Conservation (phyloP, 2,888 invertebrate genomes). For the Corbicula japonica region DNA sequence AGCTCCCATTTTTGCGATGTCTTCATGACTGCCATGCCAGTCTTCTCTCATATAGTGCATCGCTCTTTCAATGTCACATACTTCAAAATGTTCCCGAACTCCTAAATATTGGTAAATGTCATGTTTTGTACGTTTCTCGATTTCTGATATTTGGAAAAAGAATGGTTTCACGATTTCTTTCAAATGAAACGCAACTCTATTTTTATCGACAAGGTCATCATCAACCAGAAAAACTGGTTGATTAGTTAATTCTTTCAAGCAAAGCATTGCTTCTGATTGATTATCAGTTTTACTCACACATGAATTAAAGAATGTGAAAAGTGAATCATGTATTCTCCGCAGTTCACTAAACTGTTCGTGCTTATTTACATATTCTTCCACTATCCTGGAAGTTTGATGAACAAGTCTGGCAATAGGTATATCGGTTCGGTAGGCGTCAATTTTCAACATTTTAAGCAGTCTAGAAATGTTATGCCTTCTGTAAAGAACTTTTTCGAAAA, state of each 20-base stretch:
- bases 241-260: too few relatives aligned
- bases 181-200: constrained; percentile 34
- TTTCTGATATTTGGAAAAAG: constrained; percentile 32
- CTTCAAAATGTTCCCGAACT: constrained; percentile 36
- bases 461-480: neutral
- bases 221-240: constrained; percentile 35
- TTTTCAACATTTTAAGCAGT: neutral
- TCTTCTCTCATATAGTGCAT: constrained; percentile 14
- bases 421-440: too few relatives aligned
- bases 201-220: constrained; percentile 5
- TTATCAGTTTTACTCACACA: too few relatives aligned
- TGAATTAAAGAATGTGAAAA: too few relatives aligned
- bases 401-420: too few relatives aligned
- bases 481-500: neutral
- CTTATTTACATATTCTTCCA: too few relatives aligned
- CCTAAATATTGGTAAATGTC: constrained; percentile 20
- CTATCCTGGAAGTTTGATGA: too few relatives aligned
- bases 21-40: too few relatives aligned
- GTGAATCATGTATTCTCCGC: too few relatives aligned
- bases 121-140: neutral
- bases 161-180: constrained; percentile 38
- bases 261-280: too few relatives aligned
- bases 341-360: too few relatives aligned
- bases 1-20: constrained; percentile 7
- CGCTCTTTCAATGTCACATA: constrained; percentile 20